Base-by-base conservation (phyloP, 2,888 invertebrate species). In the Anoplius nigerrimus region DNA sequence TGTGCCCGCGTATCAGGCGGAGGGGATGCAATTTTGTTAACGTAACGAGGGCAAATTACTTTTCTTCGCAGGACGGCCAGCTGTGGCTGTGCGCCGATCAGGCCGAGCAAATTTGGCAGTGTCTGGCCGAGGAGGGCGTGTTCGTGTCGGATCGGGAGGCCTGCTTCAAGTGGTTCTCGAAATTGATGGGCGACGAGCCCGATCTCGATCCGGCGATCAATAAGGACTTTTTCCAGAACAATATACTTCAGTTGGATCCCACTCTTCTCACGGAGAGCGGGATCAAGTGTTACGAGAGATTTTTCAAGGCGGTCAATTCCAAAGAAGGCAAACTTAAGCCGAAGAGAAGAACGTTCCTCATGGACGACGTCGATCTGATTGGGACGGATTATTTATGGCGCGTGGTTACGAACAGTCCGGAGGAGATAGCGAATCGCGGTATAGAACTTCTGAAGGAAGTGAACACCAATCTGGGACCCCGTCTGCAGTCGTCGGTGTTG, bases 81-180 rank as follows among this genome's bases (percentile, higher is more conserved):
- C 89, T 98, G 67, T 98, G 98, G 97, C 92, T 98, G 75, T 98
- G 98, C 89, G 97, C 97, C 53, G 97, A 97, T 88, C 98, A 98
- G 92, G 98, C 98, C 6, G 97, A 97, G 89, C 95, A 97, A 90
- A 97, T 98, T 82, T 99, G 98, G 98, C 94, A 96, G 82, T 97
- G 97, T 89, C 91, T 99, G 69, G 98, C 98, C 1, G 98, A 98
- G 88, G 94, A 94, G 85, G 97, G 98, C 13, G 96, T 97, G 13
- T 98, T 97, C 88, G 92, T 94, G 15, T 94, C 95, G 0, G 98
- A 99, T 89, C 92, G 98, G 46, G 98, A 99, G 89, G 97, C 98
- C 42, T 98, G 98, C 89, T 99, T 98, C 90, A 95, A 97, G 83
- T 98, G 98, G 98, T 98, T 98, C 90, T 97, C 98, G 46, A 98